Evolutionary conservation across 2,888 invertebrate genomes (phyloP).

Genomic region (Hoplodrina ambigua): DNA sequence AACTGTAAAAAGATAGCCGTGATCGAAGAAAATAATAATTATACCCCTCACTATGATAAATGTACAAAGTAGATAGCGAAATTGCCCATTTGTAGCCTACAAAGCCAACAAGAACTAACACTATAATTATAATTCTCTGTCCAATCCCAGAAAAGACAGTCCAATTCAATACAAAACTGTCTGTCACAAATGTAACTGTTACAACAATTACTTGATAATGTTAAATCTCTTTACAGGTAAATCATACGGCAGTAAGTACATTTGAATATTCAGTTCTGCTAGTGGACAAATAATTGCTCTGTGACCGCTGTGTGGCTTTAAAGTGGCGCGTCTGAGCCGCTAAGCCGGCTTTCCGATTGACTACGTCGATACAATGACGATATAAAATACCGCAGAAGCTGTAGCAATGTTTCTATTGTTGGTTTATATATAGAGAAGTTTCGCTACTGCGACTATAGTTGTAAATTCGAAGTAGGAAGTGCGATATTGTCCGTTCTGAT

Average conservation of each 20-base stretch:
- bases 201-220: slow-evolving; percentile 45
- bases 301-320: slow-evolving; percentile 55
- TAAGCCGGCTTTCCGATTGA: slow-evolving; percentile 67
- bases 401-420: slow-evolving; percentile 63
- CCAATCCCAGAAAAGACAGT: not conserved
- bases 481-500: slow-evolving; percentile 45
- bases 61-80: not conserved
- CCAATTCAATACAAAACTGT: not conserved
- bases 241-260: slow-evolving; percentile 58
- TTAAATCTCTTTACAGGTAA: slow-evolving; percentile 56
- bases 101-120: not conserved
- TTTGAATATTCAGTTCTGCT: slow-evolving; percentile 52
- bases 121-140: not conserved
- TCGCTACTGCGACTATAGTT: slow-evolving; percentile 35
- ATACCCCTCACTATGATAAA: not conserved
- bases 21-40: not conserved
- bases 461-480: slow-evolving; percentile 60
- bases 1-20: not conserved
- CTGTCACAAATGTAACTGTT: not conserved
- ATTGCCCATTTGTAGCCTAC: slow-evolving; percentile 6
- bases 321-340: slow-evolving; percentile 61
- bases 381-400: slow-evolving; percentile 65
- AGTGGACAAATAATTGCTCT: slow-evolving; percentile 48
- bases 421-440: slow-evolving; percentile 53
- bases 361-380: slow-evolving; percentile 64